These are phyloP conservation scores for Plebejus melissa DNA, from an alignment of 2,888 invertebrate species.

Conservation along the genomic window DNA sequence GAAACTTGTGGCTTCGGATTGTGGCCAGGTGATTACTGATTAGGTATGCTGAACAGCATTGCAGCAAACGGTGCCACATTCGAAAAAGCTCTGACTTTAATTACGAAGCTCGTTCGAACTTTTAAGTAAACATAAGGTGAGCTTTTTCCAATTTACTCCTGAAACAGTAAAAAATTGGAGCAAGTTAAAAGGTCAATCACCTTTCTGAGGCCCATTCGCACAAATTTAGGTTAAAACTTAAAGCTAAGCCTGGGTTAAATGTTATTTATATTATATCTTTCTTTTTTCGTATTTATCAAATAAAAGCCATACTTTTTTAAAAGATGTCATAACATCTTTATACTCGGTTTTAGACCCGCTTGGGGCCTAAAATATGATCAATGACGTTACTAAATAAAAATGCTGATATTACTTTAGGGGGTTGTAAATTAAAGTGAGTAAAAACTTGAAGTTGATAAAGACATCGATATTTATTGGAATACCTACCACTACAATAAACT, in stretches of 20 bases:
- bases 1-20: not conserved
- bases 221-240: not conserved
- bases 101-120: conserved; percentile 1
- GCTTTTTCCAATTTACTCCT: not conserved
- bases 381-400: no score
- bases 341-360: no score
- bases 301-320: no score
- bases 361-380: no score
- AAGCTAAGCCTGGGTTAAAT: not conserved
- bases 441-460: no score
- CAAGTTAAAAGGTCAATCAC: not conserved
- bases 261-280: not conserved
- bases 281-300: no score
- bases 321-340: no score
- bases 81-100: not conserved
- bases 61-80: conserved; percentile 4
- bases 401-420: no score
- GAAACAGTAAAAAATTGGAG: not conserved
- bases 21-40: not conserved
- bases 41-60: conserved; percentile 4
- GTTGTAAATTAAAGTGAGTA: no score
- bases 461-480: no score
- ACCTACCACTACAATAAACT: no score
- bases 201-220: not conserved
- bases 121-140: conserved; percentile 1